Base-by-base conservation (phyloP, 2,888 invertebrate genomes). In the Caenorhabditis sp. region DNA sequence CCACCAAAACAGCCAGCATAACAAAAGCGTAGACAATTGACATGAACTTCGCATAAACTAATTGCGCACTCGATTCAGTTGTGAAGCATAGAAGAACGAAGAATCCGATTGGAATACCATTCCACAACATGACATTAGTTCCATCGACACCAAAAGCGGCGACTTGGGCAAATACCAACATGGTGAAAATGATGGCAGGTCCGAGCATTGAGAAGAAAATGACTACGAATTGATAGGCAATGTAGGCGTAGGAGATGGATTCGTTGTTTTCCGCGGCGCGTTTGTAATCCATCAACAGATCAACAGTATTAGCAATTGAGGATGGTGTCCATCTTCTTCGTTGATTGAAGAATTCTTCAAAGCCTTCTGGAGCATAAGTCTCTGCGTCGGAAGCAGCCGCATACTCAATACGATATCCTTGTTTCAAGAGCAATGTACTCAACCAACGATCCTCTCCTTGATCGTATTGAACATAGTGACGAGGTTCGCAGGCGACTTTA, bases 391-490 rank as follows among this genome's bases (percentile, higher is more conserved):
- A 86, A n/a, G 89, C 89, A 5, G 89, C 89, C 5, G 87, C 88
- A 69, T 89, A 89, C 72, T 89, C 89, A 25, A 89, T 89, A 20
- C 89, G 85, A 71, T 88, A 89, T 50, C 76, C 89, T 64, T 90
- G 89, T 76, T 90, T 90, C 25, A 90, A 85, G 12, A 90, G 82
- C 36, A 90, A 81, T 1, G 90, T 90, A 67, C 89, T 89, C 61
- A 90, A 84, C 90, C 90, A 90, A 2, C 90, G 86, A 76, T 90
- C 90, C 76, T 90, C 90, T 61, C 90, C 94, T 90, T 95, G 94
- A 91, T 95, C 95, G 87, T 94, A 95, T 88, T 95, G 95, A 23
- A 95, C 94, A 85, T 92, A 94, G 89, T 95, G 94, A 76, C 92
- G 90, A 0, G 95, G 93, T 86, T 93, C 93, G 0, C 88, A 87